These are phyloP conservation scores for Falco cherrug DNA, from an alignment of 2,797 vertebrate genomes.

Conservation along the genomic window DNA sequence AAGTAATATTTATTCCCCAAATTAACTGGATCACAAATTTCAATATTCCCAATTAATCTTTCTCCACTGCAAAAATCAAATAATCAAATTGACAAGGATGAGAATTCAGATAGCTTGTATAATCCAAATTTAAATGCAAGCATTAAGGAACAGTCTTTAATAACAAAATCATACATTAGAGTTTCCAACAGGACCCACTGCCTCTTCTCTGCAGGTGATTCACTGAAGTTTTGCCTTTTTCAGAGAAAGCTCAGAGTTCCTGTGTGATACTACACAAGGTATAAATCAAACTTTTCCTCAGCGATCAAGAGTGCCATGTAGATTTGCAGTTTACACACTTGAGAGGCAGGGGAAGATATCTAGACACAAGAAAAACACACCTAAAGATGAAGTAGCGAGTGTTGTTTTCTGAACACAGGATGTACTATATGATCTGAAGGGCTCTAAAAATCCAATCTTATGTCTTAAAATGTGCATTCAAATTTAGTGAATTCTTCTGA, in stretches of 20 bases:
- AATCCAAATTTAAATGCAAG: background rate
- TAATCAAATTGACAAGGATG: background rate
- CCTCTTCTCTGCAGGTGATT: background rate
- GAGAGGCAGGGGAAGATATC: background rate
- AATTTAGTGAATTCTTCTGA: constrained; percentile 37
- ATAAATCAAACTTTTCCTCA: background rate
- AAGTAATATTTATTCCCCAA: background rate
- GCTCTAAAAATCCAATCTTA: background rate
- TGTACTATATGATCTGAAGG: background rate
- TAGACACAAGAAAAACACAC: background rate
- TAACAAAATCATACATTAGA: background rate
- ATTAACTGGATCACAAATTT: background rate
- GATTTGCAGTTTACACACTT: background rate
- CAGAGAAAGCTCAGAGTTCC: background rate
- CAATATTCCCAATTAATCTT: background rate
- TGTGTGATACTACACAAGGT: background rate
- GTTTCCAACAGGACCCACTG: background rate
- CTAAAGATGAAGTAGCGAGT: background rate
- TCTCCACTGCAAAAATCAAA: background rate
- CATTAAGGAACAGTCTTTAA: background rate
- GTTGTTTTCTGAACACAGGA: background rate
- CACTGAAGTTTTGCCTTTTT: background rate
- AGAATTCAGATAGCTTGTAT: background rate
- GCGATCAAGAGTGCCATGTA: accelerated
- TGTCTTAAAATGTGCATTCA: background rate